These are phyloP conservation scores for Morinoia aosen DNA, from an alignment of 2,888 invertebrate species.

Conservation along the genomic window DNA sequence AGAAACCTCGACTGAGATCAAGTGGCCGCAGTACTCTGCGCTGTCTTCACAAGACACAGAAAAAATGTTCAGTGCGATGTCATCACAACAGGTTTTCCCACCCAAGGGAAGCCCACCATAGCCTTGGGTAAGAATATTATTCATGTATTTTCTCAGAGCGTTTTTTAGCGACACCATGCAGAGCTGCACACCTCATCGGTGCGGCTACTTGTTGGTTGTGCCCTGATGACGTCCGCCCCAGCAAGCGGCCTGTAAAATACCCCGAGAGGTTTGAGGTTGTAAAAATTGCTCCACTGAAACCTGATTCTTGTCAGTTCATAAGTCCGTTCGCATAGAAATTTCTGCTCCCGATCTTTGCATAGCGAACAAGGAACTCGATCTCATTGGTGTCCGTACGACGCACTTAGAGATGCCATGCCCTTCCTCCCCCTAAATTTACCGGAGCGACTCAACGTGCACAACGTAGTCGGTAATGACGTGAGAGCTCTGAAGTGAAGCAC, in stretches of 20 bases:
- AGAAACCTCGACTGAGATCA: neutral
- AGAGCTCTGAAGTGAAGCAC: neutral
- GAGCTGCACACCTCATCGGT: neutral
- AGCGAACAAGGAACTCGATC: constrained; percentile 2
- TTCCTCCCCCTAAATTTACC: neutral
- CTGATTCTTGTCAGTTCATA: constrained; percentile 26
- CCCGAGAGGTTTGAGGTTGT: neutral
- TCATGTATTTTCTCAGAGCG: neutral
- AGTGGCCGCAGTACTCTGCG: neutral
- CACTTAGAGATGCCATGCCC: neutral
- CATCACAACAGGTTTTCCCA: neutral
- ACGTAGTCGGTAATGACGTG: neutral
- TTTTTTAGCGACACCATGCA: neutral
- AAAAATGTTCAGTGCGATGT: neutral
- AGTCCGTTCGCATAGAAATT: constrained; percentile 5
- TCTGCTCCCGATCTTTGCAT: neutral
- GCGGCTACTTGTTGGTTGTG: neutral
- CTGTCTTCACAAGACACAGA: neutral
- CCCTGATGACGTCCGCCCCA: neutral
- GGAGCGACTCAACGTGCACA: neutral
- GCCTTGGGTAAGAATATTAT: neutral
- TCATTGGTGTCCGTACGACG: neutral
- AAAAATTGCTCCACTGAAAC: constrained; percentile 30
- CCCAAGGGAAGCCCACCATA: neutral
- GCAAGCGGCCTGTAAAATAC: neutral